Conservation (phyloP, 2,888 invertebrate species). For the Ashinkailepas kermadecensis region DNA sequence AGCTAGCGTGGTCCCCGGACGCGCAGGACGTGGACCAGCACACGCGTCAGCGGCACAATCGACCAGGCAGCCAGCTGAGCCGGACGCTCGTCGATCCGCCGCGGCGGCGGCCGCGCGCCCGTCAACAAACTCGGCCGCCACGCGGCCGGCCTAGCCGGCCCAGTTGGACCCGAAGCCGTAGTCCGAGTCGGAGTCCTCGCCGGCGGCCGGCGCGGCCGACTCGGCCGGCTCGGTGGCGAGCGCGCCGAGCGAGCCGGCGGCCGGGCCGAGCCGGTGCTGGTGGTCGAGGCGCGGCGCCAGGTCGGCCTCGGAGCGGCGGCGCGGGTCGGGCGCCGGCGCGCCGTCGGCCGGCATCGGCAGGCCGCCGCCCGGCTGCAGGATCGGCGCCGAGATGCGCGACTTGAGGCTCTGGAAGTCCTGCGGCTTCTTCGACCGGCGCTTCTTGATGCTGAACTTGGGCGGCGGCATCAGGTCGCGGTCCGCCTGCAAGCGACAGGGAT, state of each 20-base stretch:
- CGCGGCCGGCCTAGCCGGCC: slow-evolving; percentile 38
- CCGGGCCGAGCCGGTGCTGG: background rate
- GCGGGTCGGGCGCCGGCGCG: background rate
- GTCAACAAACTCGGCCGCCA: too few relatives aligned
- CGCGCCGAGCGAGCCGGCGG: background rate
- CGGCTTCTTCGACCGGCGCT: slow-evolving; percentile 55
- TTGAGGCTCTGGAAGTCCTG: slow-evolving; percentile 42
- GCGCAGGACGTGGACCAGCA: background rate
- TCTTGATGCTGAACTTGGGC: slow-evolving; percentile 51
- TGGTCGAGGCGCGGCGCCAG: background rate
- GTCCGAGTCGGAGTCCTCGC: slow-evolving; percentile 69
- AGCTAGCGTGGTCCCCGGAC: background rate
- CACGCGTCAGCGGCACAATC: background rate
- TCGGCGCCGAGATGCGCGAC: slow-evolving; percentile 17
- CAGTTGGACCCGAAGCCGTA: slow-evolving; percentile 75
- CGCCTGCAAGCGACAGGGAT: slow-evolving; percentile 1
- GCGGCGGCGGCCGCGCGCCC: too few relatives aligned
- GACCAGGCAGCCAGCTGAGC: slow-evolving; percentile 17
- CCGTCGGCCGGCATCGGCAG: slow-evolving; percentile 34
- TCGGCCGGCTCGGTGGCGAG: background rate
- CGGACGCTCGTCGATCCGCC: too few relatives aligned
- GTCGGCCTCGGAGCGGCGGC: background rate
- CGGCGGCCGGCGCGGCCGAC: slow-evolving; percentile 23
- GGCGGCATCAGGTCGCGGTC: slow-evolving; percentile 52
- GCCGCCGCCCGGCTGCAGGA: slow-evolving; percentile 23